These are phyloP conservation scores for Pterocles orientalis DNA, from an alignment of 2,113 vertebrate species.

Conservation along the genomic window DNA sequence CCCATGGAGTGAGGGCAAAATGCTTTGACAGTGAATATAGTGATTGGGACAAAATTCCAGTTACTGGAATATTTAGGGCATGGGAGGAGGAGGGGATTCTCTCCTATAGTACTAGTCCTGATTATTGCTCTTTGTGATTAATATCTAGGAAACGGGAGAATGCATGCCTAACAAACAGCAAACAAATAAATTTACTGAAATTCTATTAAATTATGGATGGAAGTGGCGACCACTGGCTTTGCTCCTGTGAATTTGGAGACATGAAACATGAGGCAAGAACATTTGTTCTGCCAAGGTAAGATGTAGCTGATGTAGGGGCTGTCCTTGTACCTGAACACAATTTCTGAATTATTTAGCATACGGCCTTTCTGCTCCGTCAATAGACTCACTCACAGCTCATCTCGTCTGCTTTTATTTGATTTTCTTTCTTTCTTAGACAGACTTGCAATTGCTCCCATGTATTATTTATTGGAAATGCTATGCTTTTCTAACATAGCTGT, in stretches of 20 bases:
- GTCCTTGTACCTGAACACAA: not conserved
- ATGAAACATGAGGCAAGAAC: not conserved
- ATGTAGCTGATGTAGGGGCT: not conserved
- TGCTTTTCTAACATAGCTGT: not conserved
- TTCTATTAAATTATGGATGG: not conserved
- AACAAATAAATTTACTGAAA: not conserved
- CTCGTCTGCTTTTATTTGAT: not conserved
- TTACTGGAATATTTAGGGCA: not conserved
- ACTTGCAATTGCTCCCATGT: not conserved
- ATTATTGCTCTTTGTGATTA: not conserved
- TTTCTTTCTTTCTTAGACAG: not conserved
- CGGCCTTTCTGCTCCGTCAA: not conserved
- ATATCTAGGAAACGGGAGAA: not conserved
- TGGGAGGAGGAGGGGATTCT: not conserved
- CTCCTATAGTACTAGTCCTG: not conserved
- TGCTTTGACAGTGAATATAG: not conserved
- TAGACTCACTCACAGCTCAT: not conserved
- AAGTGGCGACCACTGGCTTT: not conserved
- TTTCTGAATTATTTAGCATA: constrained; percentile 24
- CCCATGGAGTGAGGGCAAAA: not conserved
- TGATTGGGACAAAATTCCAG: not conserved
- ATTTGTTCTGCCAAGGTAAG: not conserved
- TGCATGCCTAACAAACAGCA: not conserved
- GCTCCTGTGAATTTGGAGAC: not conserved
- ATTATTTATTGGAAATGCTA: constrained; percentile 14